These are phyloP conservation scores for Micrasema minimum DNA, from an alignment of 1,140 invertebrate genomes.

Conservation along the genomic window DNA sequence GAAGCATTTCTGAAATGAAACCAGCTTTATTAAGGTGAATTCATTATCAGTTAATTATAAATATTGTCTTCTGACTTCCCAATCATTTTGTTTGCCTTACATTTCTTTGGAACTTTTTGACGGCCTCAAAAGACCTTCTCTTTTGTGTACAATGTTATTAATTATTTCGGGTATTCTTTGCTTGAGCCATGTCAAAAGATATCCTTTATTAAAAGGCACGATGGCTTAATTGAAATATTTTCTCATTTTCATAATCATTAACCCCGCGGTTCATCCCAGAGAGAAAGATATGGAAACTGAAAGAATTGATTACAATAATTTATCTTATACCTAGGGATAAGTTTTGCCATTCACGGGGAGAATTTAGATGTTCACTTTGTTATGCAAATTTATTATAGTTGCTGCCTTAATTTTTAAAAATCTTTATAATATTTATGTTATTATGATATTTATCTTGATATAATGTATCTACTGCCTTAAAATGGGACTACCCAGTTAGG, in stretches of 20 bases:
- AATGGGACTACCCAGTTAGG: no score
- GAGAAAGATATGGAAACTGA: neutral
- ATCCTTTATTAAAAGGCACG: conserved; percentile 35
- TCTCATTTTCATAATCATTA: conserved; percentile 37
- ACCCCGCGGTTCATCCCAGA: conserved; percentile 25
- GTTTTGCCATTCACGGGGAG: no score
- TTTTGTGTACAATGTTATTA: conserved; percentile 27
- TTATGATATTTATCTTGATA: no score
- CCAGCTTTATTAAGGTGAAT: conserved; percentile 1
- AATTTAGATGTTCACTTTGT: no score
- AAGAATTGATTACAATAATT: conserved; percentile 9
- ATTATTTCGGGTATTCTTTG: conserved; percentile 33
- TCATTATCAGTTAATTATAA: conserved; percentile 25
- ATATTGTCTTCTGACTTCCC: conserved; percentile 25
- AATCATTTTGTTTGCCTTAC: conserved; percentile 34
- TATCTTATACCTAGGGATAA: no score
- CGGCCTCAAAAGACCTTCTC: conserved; percentile 17
- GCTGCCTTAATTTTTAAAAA: no score
- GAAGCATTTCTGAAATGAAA: no score
- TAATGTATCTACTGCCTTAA: no score
- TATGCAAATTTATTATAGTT: no score
- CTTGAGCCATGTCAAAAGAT: conserved; percentile 31
- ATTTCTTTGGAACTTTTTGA: conserved; percentile 33
- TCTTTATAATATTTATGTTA: no score
- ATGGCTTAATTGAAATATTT: conserved; percentile 38